Conservation (phyloP, 1,140 invertebrate species). For the Panagrolaimus sp. region DNA sequence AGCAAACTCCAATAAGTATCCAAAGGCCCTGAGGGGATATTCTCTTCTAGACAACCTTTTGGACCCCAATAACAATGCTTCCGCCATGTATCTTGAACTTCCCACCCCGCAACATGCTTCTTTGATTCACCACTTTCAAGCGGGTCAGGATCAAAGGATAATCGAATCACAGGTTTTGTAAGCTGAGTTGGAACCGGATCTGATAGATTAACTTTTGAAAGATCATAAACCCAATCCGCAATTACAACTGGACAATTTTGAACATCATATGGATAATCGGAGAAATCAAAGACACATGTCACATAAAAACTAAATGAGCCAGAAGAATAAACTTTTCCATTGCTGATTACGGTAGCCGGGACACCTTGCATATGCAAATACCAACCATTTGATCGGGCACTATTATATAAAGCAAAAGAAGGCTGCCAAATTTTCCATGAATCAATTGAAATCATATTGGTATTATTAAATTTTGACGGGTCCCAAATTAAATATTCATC, state of each 20-base stretch:
- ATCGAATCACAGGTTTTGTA: slow-evolving; percentile 45
- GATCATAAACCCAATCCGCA: slow-evolving; percentile 59
- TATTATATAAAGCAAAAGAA: slow-evolving; percentile 56
- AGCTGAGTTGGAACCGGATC: slow-evolving; percentile 26
- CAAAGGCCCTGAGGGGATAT: slow-evolving; percentile 24
- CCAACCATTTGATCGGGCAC: slow-evolving; percentile 50
- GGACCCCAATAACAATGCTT: slow-evolving; percentile 55
- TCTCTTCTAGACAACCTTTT: slow-evolving; percentile 29
- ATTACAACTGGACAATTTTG: slow-evolving; percentile 59
- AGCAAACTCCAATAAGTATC: slow-evolving; percentile 55
- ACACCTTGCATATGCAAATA: slow-evolving; percentile 55
- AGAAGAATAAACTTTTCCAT: slow-evolving; percentile 41
- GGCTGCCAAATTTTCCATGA: slow-evolving; percentile 58
- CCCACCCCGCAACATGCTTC: slow-evolving; percentile 54
- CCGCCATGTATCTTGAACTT: slow-evolving; percentile 49
- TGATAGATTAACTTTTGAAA: slow-evolving; percentile 52
- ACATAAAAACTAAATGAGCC: slow-evolving; percentile 56
- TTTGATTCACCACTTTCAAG: slow-evolving; percentile 29
- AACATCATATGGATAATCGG: slow-evolving; percentile 49
- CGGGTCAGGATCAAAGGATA: slow-evolving; percentile 50
- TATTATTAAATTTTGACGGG: slow-evolving; percentile 48
- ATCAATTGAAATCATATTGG: slow-evolving; percentile 43
- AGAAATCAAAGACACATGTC: slow-evolving; percentile 56
- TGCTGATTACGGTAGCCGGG: slow-evolving; percentile 44
- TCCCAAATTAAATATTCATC: slow-evolving; percentile 56